Evolutionary conservation across 2,113 vertebrate species (phyloP).

Genomic region (Benitochromis conjunctus): DNA sequence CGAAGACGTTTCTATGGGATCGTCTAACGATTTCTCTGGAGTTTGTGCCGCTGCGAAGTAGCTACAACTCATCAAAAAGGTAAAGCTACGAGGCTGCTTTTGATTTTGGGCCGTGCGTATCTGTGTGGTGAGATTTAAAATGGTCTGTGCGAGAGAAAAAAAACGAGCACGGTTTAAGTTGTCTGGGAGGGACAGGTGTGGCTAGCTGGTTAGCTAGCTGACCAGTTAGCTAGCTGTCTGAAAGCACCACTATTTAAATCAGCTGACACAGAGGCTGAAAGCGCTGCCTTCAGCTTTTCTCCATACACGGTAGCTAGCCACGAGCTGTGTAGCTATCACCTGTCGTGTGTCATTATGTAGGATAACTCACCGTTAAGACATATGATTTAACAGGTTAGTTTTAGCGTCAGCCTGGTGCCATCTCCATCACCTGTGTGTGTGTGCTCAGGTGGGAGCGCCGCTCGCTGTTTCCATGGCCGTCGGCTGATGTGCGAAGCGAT

Average conservation of each 20-base stretch:
- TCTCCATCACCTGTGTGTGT: neutral
- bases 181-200: neutral
- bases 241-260: neutral
- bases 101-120: neutral
- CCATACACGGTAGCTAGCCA: neutral
- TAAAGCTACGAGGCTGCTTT: neutral
- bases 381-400: neutral
- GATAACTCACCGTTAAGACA: neutral
- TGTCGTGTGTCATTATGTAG: neutral
- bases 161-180: too few species aligned
- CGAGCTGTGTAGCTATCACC: neutral
- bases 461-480: slow-evolving; percentile 30
- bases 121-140: neutral
- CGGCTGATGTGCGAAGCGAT: slow-evolving; percentile 77
- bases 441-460: neutral
- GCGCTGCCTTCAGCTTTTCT: neutral
- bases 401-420: neutral
- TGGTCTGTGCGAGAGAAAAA: neutral
- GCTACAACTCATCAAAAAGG: neutral
- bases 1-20: neutral
- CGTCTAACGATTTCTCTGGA: neutral
- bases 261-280: neutral
- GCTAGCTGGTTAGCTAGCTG: slow-evolving; percentile 8
- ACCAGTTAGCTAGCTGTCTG: neutral
- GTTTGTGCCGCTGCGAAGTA: neutral